Evolutionary conservation across 2,113 vertebrate species (phyloP).

Genomic region (Arothron firmamentum): DNA sequence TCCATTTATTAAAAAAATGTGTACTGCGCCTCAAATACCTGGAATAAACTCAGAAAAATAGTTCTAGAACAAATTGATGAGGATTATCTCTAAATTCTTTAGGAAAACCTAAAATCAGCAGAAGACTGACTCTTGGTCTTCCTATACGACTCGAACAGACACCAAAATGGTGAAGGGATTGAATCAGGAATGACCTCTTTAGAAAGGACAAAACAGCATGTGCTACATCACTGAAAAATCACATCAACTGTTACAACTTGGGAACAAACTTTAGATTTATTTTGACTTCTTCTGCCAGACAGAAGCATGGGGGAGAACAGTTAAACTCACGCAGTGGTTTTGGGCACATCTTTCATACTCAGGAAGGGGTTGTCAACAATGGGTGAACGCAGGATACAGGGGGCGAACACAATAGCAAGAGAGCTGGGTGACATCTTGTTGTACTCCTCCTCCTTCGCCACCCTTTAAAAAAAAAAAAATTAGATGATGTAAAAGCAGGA

Average conservation of each 20-base stretch:
- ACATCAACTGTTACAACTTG: no score
- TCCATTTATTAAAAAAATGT: background rate
- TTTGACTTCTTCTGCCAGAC: background rate
- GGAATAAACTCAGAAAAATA: background rate
- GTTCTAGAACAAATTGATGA: background rate
- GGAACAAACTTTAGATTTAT: background rate
- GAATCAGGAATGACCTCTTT: no score
- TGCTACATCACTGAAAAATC: no score
- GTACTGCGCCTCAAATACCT: background rate
- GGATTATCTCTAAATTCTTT: background rate
- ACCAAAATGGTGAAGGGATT: no score
- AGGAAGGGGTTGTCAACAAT: conserved; percentile 85
- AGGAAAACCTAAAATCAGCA: no score
- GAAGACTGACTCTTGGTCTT: no score
- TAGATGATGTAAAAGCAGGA: background rate
- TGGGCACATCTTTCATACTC: conserved; percentile 89
- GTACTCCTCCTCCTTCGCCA: conserved; percentile 85
- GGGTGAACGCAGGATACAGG: conserved; percentile 88
- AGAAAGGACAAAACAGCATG: no score
- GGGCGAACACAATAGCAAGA: conserved; percentile 93
- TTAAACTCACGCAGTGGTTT: conserved; percentile 87
- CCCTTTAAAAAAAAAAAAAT: conserved; percentile 70
- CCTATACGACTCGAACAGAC: no score
- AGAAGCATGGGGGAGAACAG: background rate
- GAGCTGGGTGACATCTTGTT: conserved; percentile 92